Conservation (phyloP, 2,888 invertebrate genomes). For the Aplocera efformata region DNA sequence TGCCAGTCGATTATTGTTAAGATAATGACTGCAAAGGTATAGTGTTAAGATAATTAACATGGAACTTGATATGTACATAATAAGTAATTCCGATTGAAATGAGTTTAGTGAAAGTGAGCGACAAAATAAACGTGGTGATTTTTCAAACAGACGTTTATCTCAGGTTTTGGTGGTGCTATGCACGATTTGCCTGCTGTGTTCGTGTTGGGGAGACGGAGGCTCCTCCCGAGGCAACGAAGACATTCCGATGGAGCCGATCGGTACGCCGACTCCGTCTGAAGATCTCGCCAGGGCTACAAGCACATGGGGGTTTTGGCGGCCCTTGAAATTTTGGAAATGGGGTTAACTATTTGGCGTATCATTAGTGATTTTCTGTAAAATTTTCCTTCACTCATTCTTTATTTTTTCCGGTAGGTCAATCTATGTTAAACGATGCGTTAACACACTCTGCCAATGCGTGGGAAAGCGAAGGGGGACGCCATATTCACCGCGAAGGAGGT, state of each 20-base stretch:
- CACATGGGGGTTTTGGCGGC: constrained; percentile 49
- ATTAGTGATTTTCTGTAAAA: constrained; percentile 8
- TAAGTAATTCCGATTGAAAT: too few relatives aligned
- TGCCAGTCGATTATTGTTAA: constrained; percentile 13
- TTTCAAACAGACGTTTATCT: constrained; percentile 8
- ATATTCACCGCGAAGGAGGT: constrained; percentile 35
- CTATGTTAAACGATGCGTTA: constrained; percentile 51
- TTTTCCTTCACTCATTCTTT: constrained; percentile 16
- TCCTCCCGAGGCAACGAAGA: constrained; percentile 34
- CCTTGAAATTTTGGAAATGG: constrained; percentile 50
- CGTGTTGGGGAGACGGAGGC: constrained; percentile 40
- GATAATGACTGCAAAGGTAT: constrained; percentile 45
- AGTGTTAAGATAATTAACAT: too few relatives aligned
- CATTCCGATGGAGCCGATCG: constrained; percentile 36
- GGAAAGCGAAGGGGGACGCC: constrained; percentile 46
- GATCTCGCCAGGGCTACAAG: constrained; percentile 41
- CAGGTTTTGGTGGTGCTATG: constrained; percentile 45
- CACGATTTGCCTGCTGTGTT: constrained; percentile 40
- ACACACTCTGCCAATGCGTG: constrained; percentile 43
- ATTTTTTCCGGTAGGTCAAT: constrained; percentile 45
- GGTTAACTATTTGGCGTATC: constrained; percentile 39
- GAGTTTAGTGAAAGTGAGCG: too few relatives aligned
- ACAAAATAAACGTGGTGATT: too few relatives aligned
- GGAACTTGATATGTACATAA: too few relatives aligned
- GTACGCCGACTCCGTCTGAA: constrained; percentile 28